phyloP scores from a whole-genome alignment of 2,113 vertebrate species.

The Nestor notabilis region DNA sequence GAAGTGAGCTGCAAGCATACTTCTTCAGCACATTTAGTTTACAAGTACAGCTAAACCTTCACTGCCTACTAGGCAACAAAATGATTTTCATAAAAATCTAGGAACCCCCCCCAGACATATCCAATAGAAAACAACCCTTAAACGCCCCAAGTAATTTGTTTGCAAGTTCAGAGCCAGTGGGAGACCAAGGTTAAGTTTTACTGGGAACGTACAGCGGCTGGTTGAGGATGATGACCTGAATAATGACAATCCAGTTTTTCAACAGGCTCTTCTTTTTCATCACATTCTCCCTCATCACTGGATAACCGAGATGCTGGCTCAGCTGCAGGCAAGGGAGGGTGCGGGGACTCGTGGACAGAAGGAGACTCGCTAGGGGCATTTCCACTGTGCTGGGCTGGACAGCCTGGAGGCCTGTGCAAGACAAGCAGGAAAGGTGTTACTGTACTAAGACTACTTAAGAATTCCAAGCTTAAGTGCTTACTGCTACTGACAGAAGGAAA shows the following conservation, averaged over 20 bases:
- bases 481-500: background rate
- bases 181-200: background rate
- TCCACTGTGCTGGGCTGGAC: constrained; percentile 83
- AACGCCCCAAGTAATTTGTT: background rate
- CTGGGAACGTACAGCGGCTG: constrained; percentile 89
- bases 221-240: constrained; percentile 97
- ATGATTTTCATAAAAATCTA: background rate
- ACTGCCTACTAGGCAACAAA: background rate
- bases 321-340: constrained; percentile 82
- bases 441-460: background rate
- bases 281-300: constrained; percentile 97
- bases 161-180: background rate
- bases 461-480: background rate
- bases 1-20: background rate
- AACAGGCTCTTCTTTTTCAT: constrained; percentile 90
- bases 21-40: background rate
- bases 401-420: constrained; percentile 85
- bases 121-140: background rate
- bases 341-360: constrained; percentile 83
- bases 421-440: background rate
- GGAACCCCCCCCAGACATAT: background rate
- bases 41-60: background rate
- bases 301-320: constrained; percentile 90
- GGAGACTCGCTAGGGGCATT: constrained; percentile 82
- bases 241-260: constrained; percentile 99